Conservation (phyloP, 2,113 vertebrate genomes). For the Raja brachyura region DNA sequence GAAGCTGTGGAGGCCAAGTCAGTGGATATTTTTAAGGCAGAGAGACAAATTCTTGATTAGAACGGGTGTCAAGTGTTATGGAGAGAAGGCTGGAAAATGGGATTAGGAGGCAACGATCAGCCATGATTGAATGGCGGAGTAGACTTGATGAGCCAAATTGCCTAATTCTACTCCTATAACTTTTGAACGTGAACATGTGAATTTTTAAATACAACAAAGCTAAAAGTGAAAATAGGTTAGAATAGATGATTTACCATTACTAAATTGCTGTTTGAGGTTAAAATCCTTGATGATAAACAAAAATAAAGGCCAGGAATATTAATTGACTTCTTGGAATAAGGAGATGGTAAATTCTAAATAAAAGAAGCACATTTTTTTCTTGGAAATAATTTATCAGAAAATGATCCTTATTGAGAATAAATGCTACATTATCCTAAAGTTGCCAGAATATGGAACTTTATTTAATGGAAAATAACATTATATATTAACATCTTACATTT, state of each 20-base stretch:
- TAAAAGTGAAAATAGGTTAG: not conserved
- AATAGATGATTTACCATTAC: not conserved
- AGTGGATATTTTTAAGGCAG: too few species aligned
- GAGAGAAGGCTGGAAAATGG: too few species aligned
- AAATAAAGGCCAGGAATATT: slow-evolving; percentile 1
- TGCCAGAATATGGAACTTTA: not conserved
- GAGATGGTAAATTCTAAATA: not conserved
- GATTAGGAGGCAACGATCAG: too few species aligned
- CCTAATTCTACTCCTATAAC: too few species aligned
- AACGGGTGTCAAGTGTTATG: too few species aligned
- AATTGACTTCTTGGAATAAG: not conserved
- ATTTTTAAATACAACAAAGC: not conserved
- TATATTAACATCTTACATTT: not conserved
- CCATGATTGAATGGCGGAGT: too few species aligned
- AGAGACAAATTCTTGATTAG: too few species aligned
- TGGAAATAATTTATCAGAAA: not conserved
- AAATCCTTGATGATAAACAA: not conserved
- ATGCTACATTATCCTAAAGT: not conserved
- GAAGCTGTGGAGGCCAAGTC: too few species aligned
- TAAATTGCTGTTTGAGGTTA: not conserved
- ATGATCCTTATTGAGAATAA: not conserved
- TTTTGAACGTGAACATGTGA: too few species aligned
- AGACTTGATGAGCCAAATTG: too few species aligned
- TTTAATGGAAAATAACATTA: too few species aligned
- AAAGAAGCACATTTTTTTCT: not conserved